phyloP scores from a whole-genome alignment of 1,140 invertebrate genomes.

The Parasteatoda tepidariorum region DNA sequence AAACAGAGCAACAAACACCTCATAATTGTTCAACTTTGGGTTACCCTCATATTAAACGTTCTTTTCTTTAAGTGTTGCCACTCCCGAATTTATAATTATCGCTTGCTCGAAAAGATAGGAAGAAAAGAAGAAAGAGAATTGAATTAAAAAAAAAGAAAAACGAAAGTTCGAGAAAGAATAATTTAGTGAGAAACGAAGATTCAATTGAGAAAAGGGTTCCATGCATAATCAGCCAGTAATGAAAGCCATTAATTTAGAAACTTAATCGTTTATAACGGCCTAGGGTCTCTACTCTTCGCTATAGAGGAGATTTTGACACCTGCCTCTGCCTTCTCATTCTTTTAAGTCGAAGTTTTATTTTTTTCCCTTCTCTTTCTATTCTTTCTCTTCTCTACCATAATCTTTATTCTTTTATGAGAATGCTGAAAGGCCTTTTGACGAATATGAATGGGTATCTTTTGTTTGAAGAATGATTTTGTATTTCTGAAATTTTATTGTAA shows the following conservation, averaged over 20 bases:
- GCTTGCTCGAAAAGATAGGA: background rate
- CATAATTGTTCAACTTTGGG: no score
- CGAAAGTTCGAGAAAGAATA: slow-evolving; percentile 30
- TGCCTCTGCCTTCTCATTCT: slow-evolving; percentile 25
- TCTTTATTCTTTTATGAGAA: background rate
- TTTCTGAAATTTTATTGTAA: no score
- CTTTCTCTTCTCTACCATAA: background rate
- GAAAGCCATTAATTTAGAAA: slow-evolving; percentile 60
- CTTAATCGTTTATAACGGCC: slow-evolving; percentile 45
- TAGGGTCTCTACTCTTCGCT: slow-evolving; percentile 3
- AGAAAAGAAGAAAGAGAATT: background rate
- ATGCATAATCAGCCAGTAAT: slow-evolving; percentile 56
- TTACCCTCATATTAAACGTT: no score
- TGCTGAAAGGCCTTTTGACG: background rate
- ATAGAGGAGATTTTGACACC: slow-evolving; percentile 56
- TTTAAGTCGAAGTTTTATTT: slow-evolving; percentile 40
- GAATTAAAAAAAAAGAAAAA: background rate
- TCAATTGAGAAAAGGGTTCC: slow-evolving; percentile 45
- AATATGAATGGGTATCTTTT: no score
- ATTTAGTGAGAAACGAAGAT: slow-evolving; percentile 34
- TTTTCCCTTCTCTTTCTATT: background rate
- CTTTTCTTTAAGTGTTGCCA: slow-evolving; percentile 46
- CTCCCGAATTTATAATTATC: slow-evolving; percentile 40
- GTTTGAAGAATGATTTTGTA: no score
- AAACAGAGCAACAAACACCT: no score